Conservation (phyloP, 2,888 invertebrate genomes). For the Euplagia quadripunctaria region DNA sequence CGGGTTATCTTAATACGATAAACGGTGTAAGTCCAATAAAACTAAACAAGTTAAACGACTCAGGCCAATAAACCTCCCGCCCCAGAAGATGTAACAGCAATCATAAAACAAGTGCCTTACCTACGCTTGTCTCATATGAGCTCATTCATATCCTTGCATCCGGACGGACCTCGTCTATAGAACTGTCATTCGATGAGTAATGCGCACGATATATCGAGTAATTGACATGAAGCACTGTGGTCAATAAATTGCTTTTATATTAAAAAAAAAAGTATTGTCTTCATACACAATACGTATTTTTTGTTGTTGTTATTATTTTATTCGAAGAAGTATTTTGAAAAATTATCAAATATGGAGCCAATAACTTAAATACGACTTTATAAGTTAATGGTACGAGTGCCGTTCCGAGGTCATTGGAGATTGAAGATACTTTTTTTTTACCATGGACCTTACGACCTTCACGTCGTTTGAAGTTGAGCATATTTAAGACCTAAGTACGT, state of each 20-base stretch:
- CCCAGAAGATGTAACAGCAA: slow-evolving; percentile 57
- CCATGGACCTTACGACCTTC: neutral
- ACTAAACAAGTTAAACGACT: slow-evolving; percentile 82
- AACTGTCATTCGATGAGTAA: slow-evolving; percentile 62
- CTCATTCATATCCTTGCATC: slow-evolving; percentile 28
- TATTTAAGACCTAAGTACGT: neutral
- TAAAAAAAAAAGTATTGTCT: neutral
- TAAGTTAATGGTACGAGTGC: neutral
- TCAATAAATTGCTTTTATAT: neutral
- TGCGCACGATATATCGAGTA: slow-evolving; percentile 65
- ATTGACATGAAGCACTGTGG: slow-evolving; percentile 59
- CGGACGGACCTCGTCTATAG: slow-evolving; percentile 4
- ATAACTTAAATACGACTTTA: neutral
- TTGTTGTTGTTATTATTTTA: neutral
- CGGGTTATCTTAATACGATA: slow-evolving; percentile 80
- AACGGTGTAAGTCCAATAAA: slow-evolving; percentile 81
- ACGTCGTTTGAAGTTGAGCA: neutral
- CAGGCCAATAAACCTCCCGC: slow-evolving; percentile 72
- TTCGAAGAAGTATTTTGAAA: neutral
- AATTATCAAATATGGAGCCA: too few relatives aligned
- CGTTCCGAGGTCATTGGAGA: too few relatives aligned
- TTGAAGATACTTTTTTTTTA: too few relatives aligned
- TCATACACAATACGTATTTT: neutral
- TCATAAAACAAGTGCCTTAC: slow-evolving; percentile 63
- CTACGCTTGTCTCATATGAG: slow-evolving; percentile 10